Evolutionary conservation across 2,888 invertebrate genomes (phyloP), one percentile per base, ranked within the genome.

Genomic region (Malachius bipustulatus): DNA sequence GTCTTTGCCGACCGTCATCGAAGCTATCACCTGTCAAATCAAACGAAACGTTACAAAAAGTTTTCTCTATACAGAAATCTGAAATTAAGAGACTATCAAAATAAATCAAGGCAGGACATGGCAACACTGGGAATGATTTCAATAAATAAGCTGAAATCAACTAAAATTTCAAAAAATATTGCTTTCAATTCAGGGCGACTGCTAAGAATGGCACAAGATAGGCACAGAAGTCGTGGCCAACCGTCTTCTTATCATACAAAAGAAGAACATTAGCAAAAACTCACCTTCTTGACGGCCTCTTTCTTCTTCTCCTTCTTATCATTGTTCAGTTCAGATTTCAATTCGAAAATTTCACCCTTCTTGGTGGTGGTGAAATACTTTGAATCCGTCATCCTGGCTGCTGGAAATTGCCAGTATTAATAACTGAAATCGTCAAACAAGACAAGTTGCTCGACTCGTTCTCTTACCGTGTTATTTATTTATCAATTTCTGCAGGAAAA

Each of bases 311-410:
- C 97, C 55, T 98, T 98, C 64, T 97, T 98, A 60, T 98, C 98
- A 72, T 93, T 96, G 63, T 98, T 98, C 36, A 98, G 69, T 64
- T 98, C 98, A 4, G 94, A 94, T 63, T 98, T 98, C 36, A 98
- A 69, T 67, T 99, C 98, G 67, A 97, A 98, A 58, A 98, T 97
- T 69, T 98, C 98, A 50, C 98, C 97, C 65, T 98, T 98, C 65
- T 98, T 98, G 43, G 97, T 98, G 43, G 97, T 98, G 4, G 97
- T 97, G 63, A 98, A 98, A 67, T 98, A 98, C 65, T 98, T 98
- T 34, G 97, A 96, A 67, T 98, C 98, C 30, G 97, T 97, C 97
- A 98, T 98, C n/a, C n/a, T n/a, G n/a, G n/a, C n/a, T n/a, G n/a
- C n/a, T n/a, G n/a, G n/a, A n/a, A n/a, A n/a, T n/a, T n/a, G n/a